Conservation (phyloP, 1,140 invertebrate genomes). For the Rhizoglyphus robini region DNA sequence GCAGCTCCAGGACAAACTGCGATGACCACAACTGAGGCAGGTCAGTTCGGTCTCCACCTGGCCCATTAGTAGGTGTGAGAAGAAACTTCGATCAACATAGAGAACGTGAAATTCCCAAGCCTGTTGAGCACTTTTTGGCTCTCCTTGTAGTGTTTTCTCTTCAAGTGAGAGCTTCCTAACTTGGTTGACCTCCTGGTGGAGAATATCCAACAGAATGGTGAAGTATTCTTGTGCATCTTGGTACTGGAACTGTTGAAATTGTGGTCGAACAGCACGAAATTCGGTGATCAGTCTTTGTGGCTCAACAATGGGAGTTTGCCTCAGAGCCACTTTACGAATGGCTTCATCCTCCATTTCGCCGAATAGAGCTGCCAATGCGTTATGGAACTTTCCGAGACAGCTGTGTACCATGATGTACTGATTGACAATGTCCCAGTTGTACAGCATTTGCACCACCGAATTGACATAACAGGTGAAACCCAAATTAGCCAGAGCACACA, state of each 20-base stretch:
- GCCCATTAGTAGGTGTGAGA: not conserved
- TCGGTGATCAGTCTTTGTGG: not conserved
- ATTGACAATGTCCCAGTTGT: not conserved
- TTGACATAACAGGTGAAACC: not conserved
- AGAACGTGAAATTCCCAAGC: not conserved
- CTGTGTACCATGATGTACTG: too few species aligned
- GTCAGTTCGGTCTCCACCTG: not conserved
- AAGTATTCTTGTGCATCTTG: slow-evolving; percentile 6
- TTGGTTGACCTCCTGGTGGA: slow-evolving; percentile 2
- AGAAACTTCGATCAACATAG: not conserved
- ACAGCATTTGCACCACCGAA: not conserved
- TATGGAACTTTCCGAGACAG: too few species aligned
- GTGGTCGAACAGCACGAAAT: not conserved
- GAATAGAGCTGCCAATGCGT: too few species aligned
- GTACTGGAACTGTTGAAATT: not conserved
- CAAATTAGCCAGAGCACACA: not conserved
- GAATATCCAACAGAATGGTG: not conserved
- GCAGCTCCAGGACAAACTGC: not conserved
- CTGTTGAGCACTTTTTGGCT: slow-evolving; percentile 7
- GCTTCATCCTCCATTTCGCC: too few species aligned
- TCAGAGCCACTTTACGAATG: too few species aligned
- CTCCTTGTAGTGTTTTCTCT: not conserved
- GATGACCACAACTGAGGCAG: not conserved
- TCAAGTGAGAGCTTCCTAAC: not conserved
- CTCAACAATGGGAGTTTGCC: too few species aligned